Conservation (phyloP, 2,797 vertebrate species). For the Synanceia verrucosa region DNA sequence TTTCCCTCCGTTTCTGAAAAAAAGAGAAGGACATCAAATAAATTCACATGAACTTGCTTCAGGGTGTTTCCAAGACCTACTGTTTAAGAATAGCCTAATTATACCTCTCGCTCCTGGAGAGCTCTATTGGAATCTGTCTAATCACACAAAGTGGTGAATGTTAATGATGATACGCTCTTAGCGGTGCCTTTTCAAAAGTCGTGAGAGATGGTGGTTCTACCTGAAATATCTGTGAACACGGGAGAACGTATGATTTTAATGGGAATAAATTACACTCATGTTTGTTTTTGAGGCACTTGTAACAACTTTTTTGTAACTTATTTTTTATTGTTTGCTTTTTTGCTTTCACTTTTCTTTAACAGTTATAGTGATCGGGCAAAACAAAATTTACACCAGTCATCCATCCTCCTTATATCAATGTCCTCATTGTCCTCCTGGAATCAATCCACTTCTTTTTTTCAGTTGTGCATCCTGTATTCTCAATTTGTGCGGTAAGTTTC, state of each 20-base stretch:
- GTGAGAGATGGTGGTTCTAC: slow-evolving; percentile 35
- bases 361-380: too few species aligned
- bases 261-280: not conserved
- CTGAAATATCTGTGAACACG: slow-evolving; percentile 23
- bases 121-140: slow-evolving; percentile 68
- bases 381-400: too few species aligned
- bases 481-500: too few species aligned
- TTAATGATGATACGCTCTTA: slow-evolving; percentile 69
- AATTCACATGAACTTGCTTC: slow-evolving; percentile 82
- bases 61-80: slow-evolving; percentile 73
- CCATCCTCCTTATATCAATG: too few species aligned
- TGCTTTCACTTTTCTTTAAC: too few species aligned
- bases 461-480: too few species aligned
- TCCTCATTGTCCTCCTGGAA: too few species aligned
- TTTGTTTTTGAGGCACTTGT: not conserved
- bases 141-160: slow-evolving; percentile 72
- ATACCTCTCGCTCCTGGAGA: slow-evolving; percentile 74
- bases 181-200: slow-evolving; percentile 50
- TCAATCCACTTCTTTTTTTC: too few species aligned
- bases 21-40: slow-evolving; percentile 82
- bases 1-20: slow-evolving; percentile 69
- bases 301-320: too few species aligned
- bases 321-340: too few species aligned
- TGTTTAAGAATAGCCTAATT: slow-evolving; percentile 79
- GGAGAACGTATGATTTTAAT: slow-evolving; percentile 19